phyloP scores from a whole-genome alignment of 2,113 vertebrate genomes.

The Petaurus breviceps region DNA sequence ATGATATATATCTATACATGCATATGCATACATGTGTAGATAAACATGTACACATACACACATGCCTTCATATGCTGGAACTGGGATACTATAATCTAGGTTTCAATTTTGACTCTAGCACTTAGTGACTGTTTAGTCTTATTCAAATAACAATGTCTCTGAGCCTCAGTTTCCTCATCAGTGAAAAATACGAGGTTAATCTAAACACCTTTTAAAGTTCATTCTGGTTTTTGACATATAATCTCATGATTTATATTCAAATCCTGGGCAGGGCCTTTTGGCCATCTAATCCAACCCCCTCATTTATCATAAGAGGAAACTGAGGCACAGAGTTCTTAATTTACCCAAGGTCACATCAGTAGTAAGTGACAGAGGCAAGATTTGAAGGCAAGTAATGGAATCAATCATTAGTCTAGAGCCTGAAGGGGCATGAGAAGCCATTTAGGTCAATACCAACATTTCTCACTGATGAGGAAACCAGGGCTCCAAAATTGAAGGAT shows the following conservation, averaged over 20 bases:
- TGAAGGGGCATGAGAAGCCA: not conserved
- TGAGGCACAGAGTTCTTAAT: not conserved
- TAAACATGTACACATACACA: not conserved
- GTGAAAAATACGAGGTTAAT: not conserved
- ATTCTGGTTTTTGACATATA: not conserved
- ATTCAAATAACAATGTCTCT: not conserved
- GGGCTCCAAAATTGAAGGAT: too few relatives aligned
- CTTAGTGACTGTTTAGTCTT: not conserved
- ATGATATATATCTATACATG: too few relatives aligned
- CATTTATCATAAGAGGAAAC: not conserved
- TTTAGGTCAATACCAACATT: not conserved
- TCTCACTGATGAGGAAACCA: too few relatives aligned
- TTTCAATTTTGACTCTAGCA: not conserved
- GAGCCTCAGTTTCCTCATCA: not conserved
- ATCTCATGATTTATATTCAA: not conserved
- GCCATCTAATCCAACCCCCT: too few relatives aligned
- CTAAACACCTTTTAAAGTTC: not conserved
- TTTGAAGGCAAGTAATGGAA: not conserved
- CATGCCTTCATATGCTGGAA: not conserved
- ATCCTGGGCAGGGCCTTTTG: not conserved
- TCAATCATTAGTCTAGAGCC: not conserved
- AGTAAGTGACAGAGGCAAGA: not conserved
- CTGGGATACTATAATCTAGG: not conserved
- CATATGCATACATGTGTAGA: not conserved
- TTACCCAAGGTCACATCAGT: not conserved